Conservation (phyloP, 2,888 invertebrate genomes). For the Dryococelus australis region DNA sequence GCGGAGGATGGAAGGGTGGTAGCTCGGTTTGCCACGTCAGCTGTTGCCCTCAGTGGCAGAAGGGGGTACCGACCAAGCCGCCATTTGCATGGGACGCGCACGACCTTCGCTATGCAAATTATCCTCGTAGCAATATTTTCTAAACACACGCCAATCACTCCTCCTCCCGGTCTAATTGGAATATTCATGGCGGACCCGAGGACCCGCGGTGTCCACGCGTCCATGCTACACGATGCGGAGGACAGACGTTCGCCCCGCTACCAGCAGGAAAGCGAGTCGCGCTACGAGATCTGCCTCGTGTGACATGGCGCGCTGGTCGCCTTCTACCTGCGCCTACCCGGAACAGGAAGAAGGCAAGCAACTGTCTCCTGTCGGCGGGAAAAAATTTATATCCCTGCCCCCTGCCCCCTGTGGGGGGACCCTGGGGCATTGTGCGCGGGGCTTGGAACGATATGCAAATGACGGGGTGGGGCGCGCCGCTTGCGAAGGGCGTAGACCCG, state of each 20-base stretch:
- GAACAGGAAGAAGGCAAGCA: background rate
- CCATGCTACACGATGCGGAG: background rate
- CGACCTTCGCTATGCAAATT: constrained; percentile 29
- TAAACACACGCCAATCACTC: constrained; percentile 31
- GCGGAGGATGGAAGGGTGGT: background rate
- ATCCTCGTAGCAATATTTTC: constrained; percentile 25
- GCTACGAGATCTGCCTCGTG: background rate
- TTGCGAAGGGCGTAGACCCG: background rate
- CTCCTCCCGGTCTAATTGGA: constrained; percentile 19
- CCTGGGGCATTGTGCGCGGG: background rate
- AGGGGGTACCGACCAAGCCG: background rate
- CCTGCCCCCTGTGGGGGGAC: background rate
- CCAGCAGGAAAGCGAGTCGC: too few relatives aligned
- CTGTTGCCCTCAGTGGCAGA: background rate
- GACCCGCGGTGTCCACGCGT: background rate
- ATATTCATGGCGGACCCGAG: background rate
- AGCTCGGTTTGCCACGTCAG: background rate
- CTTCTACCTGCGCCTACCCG: background rate
- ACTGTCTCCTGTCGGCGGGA: constrained; percentile 16
- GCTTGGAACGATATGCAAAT: background rate
- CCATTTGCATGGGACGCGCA: constrained; percentile 18
- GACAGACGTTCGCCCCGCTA: background rate
- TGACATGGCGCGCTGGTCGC: background rate
- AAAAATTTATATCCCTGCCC: background rate
- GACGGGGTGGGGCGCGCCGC: background rate